These are phyloP conservation scores for Nannospalax galili DNA, from an alignment of 2,113 vertebrate species.

Conservation along the genomic window DNA sequence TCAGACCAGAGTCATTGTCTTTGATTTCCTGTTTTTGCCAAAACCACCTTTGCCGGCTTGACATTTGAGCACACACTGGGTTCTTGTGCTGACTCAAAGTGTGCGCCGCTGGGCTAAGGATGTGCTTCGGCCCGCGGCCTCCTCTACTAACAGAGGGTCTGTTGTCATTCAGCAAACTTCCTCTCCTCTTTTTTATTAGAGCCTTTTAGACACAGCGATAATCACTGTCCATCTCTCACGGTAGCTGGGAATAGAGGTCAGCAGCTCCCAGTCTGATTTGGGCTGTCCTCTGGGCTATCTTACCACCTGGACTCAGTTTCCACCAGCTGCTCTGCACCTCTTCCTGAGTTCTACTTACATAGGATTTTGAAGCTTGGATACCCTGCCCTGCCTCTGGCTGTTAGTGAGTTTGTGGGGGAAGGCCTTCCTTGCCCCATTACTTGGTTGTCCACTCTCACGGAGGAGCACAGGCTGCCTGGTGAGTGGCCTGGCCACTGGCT, in stretches of 20 bases:
- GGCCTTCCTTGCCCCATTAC: background rate
- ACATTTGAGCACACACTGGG: background rate
- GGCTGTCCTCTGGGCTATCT: background rate
- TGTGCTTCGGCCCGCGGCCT: background rate
- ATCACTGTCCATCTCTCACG: background rate
- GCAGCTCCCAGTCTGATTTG: background rate
- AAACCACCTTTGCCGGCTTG: background rate
- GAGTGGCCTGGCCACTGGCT: background rate
- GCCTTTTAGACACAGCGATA: background rate
- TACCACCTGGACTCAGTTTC: too few species aligned
- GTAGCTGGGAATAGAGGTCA: background rate
- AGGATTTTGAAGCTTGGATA: background rate
- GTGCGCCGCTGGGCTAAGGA: background rate
- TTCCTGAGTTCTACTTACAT: background rate
- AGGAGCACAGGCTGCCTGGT: too few species aligned
- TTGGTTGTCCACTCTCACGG: background rate
- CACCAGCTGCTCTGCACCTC: background rate
- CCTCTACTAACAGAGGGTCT: background rate
- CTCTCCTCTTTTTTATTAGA: background rate
- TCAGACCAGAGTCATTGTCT: background rate
- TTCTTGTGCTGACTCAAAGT: background rate
- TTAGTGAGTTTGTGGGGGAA: background rate
- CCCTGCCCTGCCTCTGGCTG: background rate
- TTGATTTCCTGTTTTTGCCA: background rate
- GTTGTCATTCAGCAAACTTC: background rate